Evolutionary conservation across 2,797 vertebrate genomes (phyloP).

Genomic region (Coccyzus lansbergi): DNA sequence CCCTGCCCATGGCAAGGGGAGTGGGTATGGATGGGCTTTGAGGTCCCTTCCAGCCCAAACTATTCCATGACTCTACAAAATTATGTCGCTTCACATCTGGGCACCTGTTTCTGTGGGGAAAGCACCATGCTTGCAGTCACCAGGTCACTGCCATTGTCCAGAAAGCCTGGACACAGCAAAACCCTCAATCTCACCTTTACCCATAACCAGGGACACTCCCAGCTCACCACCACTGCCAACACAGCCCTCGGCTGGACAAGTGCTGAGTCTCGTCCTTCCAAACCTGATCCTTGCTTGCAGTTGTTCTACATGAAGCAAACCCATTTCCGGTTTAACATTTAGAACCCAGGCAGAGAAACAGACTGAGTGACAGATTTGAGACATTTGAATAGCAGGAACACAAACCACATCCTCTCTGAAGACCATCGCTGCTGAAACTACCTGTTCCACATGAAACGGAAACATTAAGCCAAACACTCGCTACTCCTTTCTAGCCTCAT

Average conservation of each 20-base stretch:
- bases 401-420: constrained; percentile 16
- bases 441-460: neutral
- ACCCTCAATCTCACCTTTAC: neutral
- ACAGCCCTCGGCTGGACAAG: neutral
- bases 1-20: too few relatives aligned
- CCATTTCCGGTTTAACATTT: neutral
- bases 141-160: rapidly evolving
- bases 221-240: neutral
- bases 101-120: rapidly evolving
- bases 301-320: rapidly evolving
- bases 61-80: too few relatives aligned
- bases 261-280: rapidly evolving
- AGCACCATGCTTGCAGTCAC: neutral
- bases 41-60: too few relatives aligned
- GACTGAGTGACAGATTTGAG: neutral
- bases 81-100: rapidly evolving
- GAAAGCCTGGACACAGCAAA: neutral
- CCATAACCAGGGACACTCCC: neutral
- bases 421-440: neutral
- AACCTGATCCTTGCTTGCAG: neutral
- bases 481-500: neutral
- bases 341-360: neutral
- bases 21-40: too few relatives aligned
- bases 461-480: neutral
- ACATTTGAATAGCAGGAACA: neutral